Evolutionary conservation across 30 jellyfish, hydroid and myxozoan genomes (phyloP), one percentile per base, ranked within the genome.

Genomic region (Haliclystus octoradiatus): DNA sequence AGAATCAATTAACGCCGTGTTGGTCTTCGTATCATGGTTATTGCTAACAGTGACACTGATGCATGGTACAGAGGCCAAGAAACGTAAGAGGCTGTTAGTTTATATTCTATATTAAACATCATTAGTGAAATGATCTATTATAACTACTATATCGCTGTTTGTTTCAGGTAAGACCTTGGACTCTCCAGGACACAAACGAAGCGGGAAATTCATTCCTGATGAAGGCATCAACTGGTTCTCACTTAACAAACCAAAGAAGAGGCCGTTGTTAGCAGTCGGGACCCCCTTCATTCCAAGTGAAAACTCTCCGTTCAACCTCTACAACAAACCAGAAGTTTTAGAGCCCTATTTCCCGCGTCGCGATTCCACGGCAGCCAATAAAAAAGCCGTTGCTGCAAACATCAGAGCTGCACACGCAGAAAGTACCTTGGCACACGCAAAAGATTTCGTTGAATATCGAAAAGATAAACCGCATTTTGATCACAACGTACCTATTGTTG

Each of bases 191-290:
- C 9, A 19, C 57, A 40, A 40, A 40, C 57, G 57, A 40, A 40
- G 57, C 19, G 57, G 57, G 14, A 40, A 40, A 19, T 79, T 34
- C 61, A 24, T 79, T 62, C 93, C 93, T 2, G 93, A 79, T 51
- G 70, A 81, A 2, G 93, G 93, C 24, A 40, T 81, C 62, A 79
- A 79, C 76, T 79, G 93, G 93, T 79, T 79, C 64, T 81, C 69
- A 63, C 69, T 76, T 30, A 31, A 23, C 1, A 66, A 71, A 5
- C 57, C 57, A 19, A 40, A 40, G 57, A 40, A 40, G 19, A 61
- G 53, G 19, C 33, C 93, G 1, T 33, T 77, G 28, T 75, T 66
- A 7, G 84, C 73, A 49, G 84, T 79, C 9, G 93, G 93, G 7
- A 70, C 70, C 34, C 93, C 93, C n/a, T 70, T 79, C 34, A 79